Evolutionary conservation across 2,888 invertebrate genomes (phyloP), one percentile per base, ranked within the genome.

Genomic region (Anarsia innoxiella): DNA sequence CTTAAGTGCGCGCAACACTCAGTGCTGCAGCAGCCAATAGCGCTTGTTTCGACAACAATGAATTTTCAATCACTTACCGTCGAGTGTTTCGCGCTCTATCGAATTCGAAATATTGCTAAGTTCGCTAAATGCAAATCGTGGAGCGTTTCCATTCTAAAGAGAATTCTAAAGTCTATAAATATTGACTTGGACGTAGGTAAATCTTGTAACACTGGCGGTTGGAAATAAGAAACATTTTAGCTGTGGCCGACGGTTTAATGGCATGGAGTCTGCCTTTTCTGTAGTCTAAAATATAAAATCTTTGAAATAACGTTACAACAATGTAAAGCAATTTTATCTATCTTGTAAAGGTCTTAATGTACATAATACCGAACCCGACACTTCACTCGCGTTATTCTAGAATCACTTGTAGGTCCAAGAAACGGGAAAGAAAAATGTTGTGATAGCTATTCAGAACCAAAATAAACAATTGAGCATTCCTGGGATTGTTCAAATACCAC

Each of bases 41-140:
- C 12, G 27, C 32, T 23, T 53, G 46, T 54, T 48, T 51, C 48
- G 39, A 37, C 50, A 54, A 62, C 66, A 66, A 64, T 66, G 58
- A 55, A 61, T 64, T 66, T 59, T 58, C 66, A 64, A 67, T 67
- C 54, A 64, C 57, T 59, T 62, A 52, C 23, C 23, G 29, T 14
- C 23, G 16, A 37, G 12, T 34, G 34, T 33, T 23, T 36, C 12
- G 31, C 36, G 23, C 31, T 36, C 25, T 27, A 31, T 31, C 35
- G 36, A 31, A 13, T 33, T 37, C 33, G 39, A 39, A 40, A 43
- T 40, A 44, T 44, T 40, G 42, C 42, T 41, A 39, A 43, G 38
- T 46, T 29, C 31, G 35, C 38, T 28, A 41, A 45, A 41, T 48
- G 43, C 40, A 45, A 46, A 43, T 43, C 39, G 39, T 26, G 30